A percentile compares a stretch with the other conserved stretches of the same genome.
These are phyloP conservation scores for Cydia fagiglandana DNA, from an alignment of 1,140 invertebrate genomes.

Conservation along the genomic window DNA sequence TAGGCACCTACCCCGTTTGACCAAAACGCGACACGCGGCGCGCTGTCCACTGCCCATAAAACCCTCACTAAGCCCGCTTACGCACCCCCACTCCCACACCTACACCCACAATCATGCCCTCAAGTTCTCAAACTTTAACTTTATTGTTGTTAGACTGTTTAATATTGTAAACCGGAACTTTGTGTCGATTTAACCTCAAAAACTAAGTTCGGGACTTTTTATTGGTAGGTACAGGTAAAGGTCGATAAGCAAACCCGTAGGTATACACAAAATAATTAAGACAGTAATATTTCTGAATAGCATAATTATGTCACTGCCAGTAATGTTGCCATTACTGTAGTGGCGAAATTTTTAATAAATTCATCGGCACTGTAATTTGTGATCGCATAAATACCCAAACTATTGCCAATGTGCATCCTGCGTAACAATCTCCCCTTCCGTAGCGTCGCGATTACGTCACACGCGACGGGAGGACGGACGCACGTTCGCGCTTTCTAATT, in stretches of 20 bases:
- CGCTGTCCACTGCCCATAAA: conserved; percentile 3
- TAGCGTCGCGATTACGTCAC: conserved; percentile 58
- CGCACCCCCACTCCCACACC: neutral
- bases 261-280: neutral
- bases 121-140: neutral
- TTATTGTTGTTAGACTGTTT: neutral
- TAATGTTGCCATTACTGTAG: too few relatives aligned
- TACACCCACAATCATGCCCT: neutral
- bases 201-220: neutral
- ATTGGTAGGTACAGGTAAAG: neutral
- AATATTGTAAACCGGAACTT: conserved; percentile 1
- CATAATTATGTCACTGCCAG: too few relatives aligned
- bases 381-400: neutral
- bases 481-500: conserved; percentile 61
- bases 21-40: neutral
- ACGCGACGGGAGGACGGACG: conserved; percentile 65
- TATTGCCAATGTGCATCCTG: neutral
- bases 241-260: neutral
- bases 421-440: conserved; percentile 54
- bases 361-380: too few relatives aligned
- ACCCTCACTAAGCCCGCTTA: neutral
- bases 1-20: neutral
- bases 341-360: too few relatives aligned
- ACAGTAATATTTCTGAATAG: neutral
- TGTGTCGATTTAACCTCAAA: neutral